Evolutionary conservation across 2,888 invertebrate genomes (phyloP).

Genomic region (Dyspetes luteomarginatus): DNA sequence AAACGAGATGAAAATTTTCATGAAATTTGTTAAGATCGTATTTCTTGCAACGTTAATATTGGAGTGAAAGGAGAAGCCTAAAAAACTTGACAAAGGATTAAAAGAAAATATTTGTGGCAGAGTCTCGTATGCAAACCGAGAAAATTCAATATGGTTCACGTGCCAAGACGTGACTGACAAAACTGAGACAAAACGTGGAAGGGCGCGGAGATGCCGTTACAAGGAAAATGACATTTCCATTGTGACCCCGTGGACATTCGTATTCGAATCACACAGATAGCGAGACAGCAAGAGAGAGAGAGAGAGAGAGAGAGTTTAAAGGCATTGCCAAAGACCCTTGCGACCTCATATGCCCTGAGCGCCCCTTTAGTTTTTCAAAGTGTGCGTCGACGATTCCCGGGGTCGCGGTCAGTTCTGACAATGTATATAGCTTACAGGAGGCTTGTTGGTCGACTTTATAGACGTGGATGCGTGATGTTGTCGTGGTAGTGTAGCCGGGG

Average conservation of each 20-base stretch:
- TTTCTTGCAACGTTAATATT: slow-evolving; percentile 2
- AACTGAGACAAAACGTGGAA: slow-evolving; percentile 35
- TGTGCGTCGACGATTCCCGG: slow-evolving; percentile 15
- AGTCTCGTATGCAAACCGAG: slow-evolving; percentile 49
- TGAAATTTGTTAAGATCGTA: slow-evolving; percentile 31
- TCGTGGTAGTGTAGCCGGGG: slow-evolving; percentile 38
- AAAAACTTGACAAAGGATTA: slow-evolving; percentile 20
- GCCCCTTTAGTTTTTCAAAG: slow-evolving; percentile 44
- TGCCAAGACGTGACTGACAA: slow-evolving; percentile 59
- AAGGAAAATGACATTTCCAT: slow-evolving; percentile 80
- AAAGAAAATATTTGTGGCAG: slow-evolving; percentile 12
- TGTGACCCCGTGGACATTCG: slow-evolving; percentile 76
- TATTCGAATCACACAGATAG: slow-evolving; percentile 76
- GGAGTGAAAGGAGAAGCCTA: neutral
- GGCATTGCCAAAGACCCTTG: slow-evolving; percentile 54
- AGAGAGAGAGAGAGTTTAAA: slow-evolving; percentile 36
- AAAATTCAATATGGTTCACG: slow-evolving; percentile 76
- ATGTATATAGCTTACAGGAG: slow-evolving; percentile 10
- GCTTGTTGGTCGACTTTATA: slow-evolving; percentile 36
- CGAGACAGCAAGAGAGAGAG: slow-evolving; percentile 25
- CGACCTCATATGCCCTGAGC: slow-evolving; percentile 45
- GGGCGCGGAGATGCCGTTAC: slow-evolving; percentile 35
- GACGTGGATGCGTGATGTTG: slow-evolving; percentile 43
- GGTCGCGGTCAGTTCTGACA: neutral
- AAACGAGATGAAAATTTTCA: slow-evolving; percentile 31